Base-by-base conservation (phyloP, 2,888 invertebrate genomes). In the Acleris cristana region DNA sequence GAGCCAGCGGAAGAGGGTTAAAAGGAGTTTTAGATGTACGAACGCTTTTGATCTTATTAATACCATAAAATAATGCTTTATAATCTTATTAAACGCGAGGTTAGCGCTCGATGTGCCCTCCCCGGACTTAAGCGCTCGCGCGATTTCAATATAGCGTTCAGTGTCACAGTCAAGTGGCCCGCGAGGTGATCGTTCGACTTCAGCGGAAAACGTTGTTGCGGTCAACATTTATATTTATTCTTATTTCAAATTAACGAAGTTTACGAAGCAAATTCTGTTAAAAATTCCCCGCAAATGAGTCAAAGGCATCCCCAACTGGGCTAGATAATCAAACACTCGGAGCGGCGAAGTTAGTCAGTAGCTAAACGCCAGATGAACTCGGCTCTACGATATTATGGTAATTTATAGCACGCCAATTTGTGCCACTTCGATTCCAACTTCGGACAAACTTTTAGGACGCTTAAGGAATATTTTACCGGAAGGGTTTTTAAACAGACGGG, bases 1-100 rank as follows among this genome's bases (percentile, higher is more conserved):
- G 83, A 84, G 83, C 80, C 79, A 74, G 73, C 84, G 86, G 89
- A 91, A 91, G 91, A 91, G 93, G 93, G 93, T 91, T 93, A 92
- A 92, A 91, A 92, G 93, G 93, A 93, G 92, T 92, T 93, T 91
- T 88, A 90, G 93, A 92, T 90, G 93, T 93, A 92, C 87, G 93
- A 94, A 94, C 94, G 94, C 95, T 94, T 95, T 95, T 95, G 95
- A 95, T 95, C 95, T 95, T 94, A 95, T 95, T 95, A 95, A 95
- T 95, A 93, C 94, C 94, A 94, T 94, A 94, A 95, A 95, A 95
- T 95, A 95, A 95, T 95, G 94, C 95, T 94, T 94, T 93, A 94
- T 95, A 95, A 95, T 95, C 95, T 95, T 94, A 95, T 95, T 95
- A 95, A 94, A 94, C 94, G 94, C 94, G 94, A 95, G 94, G 95